Base-by-base conservation (phyloP, 2,113 vertebrate genomes). In the Benitochromis conjunctus region DNA sequence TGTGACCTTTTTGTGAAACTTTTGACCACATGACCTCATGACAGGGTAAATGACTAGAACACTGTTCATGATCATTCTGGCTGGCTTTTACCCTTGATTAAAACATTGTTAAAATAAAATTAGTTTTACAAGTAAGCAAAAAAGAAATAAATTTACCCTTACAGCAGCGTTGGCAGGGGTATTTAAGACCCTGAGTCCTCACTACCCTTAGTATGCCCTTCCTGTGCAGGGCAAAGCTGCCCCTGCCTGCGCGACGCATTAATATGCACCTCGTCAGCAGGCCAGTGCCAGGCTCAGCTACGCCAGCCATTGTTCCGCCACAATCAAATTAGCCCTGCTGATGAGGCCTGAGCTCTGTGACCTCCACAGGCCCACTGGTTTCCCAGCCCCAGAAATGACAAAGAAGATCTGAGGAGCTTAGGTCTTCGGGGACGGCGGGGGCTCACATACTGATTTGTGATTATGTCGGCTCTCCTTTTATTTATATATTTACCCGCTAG, bases 261-360 rank as follows among this genome's bases (percentile, higher is more conserved):
- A 93, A 85, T 91, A 93, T 95, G 93, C 94, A 86, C 80, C 80
- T 80, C 80, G 58, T 90, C 90, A 88, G 79, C 79, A 48, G 60
- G 64, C 81, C 80, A 78, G 87, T n/a, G 60, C 77, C 81, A 21
- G 77, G 85, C 86, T 90, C 57, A 21, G 81, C 88, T 81, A 84
- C 76, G 31, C 91, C 80, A 88, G 95, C 96, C 96, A 97, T 98
- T 98, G 97, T 98, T 98, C 97, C 94, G 80, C 95, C 96, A 97
- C 97, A 97, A 98, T 99, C 97, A 98, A 98, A 99, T 99, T 98
- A 99, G 97, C 96, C 96, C 95, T 87, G 95, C 96, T 98, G 97
- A 97, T 97, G 97, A 97, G 97, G 97, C 97, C 97, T 96, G 95
- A 94, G 95, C 97, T 97, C 97, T 96, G 93, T 96, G 97, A 98